Evolutionary conservation across 1,140 invertebrate species (phyloP), one percentile per base, ranked within the genome.

Genomic region (Lepidurus couesii): DNA sequence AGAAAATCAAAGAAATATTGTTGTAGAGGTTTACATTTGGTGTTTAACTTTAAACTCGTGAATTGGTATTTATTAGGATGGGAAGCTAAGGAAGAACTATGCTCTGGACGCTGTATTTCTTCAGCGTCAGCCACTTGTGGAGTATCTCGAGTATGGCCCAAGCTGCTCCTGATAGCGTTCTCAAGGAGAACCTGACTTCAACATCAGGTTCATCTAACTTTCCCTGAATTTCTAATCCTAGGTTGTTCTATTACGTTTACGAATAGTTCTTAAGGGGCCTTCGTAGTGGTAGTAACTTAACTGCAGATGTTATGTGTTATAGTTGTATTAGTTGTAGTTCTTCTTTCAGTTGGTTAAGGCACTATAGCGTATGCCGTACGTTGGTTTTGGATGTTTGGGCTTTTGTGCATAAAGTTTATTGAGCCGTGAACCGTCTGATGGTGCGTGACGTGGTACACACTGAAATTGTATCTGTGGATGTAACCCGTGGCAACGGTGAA

Each of bases 91-190:
- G 53, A 65, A 65, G 53, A 65, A 65, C 21, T 65, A 65, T 65
- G 53, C 21, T 65, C 53, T 65, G 53, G 9, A 65, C 21, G 16
- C 21, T 65, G 53, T 65, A 65, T 65, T 65, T 65, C 53, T 65
- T 65, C 53, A 65, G 53, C 53, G 16, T 65, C 53, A n/a, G 53
- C 53, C 53, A 65, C 53, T 65, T 65, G 53, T 65, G 53, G 53
- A 65, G 53, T 65, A 65, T 21, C 53, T n/a, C 21, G 53, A 21
- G 13, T 65, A 65, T 16, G 13, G 16, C 53, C 8, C 53, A 65
- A 21, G 53, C 53, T 7, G 13, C 13, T 65, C 53, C 53, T 7
- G 53, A 65, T 21, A 13, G 13, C 2, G 9, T 5, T 1, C 7
- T 9, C 13, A 65, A 65, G 7, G 7, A 21, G 7, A 65, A n/a